These are phyloP conservation scores for Microplitis demolitor DNA, from an alignment of 1,140 invertebrate species.

Conservation along the genomic window DNA sequence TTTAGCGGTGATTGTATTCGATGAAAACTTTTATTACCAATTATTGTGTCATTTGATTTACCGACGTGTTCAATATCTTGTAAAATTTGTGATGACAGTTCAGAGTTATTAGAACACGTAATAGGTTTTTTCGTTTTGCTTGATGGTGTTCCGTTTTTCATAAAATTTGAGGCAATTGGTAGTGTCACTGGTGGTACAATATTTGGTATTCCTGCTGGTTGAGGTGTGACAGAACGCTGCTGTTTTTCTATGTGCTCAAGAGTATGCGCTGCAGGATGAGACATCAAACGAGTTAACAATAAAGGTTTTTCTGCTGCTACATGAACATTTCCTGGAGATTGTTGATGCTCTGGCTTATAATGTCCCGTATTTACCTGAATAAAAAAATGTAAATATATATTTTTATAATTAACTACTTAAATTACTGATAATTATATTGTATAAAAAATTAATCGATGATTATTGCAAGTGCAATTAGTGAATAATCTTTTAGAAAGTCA, in stretches of 20 bases:
- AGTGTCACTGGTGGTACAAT: conserved; percentile 40
- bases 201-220: conserved; percentile 41
- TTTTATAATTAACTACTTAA: background rate
- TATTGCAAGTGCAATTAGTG: too few relatives aligned
- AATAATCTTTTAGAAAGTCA: too few relatives aligned
- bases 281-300: conserved; percentile 74
- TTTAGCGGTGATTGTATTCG: conserved; percentile 58
- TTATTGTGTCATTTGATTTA: conserved; percentile 28
- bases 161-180: conserved; percentile 34
- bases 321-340: conserved; percentile 50
- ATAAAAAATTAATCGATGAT: too few relatives aligned
- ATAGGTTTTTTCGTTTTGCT: conserved; percentile 46
- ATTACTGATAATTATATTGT: too few relatives aligned
- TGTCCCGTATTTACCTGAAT: conserved; percentile 53
- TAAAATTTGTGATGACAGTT: conserved; percentile 28
- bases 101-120: conserved; percentile 34
- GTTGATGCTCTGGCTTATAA: conserved; percentile 54
- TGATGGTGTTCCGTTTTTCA: conserved; percentile 16
- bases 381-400: background rate
- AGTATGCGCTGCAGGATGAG: conserved; percentile 75
- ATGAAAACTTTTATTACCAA: conserved; percentile 49
- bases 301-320: conserved; percentile 61
- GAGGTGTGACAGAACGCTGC: conserved; percentile 75
- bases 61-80: conserved; percentile 32
- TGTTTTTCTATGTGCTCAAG: conserved; percentile 89